Evolutionary conservation across 2,888 invertebrate species (phyloP), one percentile per base, ranked within the genome.

Genomic region (Dysmachus trigonus): DNA sequence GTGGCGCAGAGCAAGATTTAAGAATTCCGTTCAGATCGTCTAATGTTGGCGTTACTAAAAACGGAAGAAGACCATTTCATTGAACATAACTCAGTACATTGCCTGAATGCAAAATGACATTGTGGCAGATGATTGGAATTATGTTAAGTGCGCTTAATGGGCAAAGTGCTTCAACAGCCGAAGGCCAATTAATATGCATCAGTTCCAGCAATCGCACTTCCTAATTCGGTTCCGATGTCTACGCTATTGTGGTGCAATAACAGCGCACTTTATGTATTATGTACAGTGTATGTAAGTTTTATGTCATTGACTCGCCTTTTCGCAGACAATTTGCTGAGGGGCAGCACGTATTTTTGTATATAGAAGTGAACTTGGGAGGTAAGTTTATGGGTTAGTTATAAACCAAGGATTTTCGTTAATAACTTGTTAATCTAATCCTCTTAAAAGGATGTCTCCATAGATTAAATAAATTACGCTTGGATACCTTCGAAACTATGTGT

Each of bases 171-270:
- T 33, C n/a, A 5, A 4, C 51, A 53, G 30, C 27, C 35, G 18
- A 13, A 4, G 18, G 18, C 51, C 51, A 76, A 85, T 85, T 85
- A 85, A 51, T 76, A 85, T 85, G 85, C 85, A 76, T 51, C 73
- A 51, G 53, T 31, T 76, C 47, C 72, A 85, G 8, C 76, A 53
- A 85, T 74, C 85, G 85, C 76, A 85, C 85, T 85, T 85, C 85
- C 85, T 76, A 85, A 85, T 85, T 73, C 74, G 85, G 85, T 85
- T 85, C 85, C 85, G 85, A 53, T 85, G 51, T 38, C 72, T 35
- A 73, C 27, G 47, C 85, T 31, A 31, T 76, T 85, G 85, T 73
- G 18, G 31, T 79, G 79, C 79, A 79, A 79, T 79, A 79, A 79
- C 30, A 51, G 22, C 27, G 35, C n/a, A 8, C 27, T 15, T 31